Base-by-base conservation (phyloP, 1,140 invertebrate species). In the Aphelinus certus region DNA sequence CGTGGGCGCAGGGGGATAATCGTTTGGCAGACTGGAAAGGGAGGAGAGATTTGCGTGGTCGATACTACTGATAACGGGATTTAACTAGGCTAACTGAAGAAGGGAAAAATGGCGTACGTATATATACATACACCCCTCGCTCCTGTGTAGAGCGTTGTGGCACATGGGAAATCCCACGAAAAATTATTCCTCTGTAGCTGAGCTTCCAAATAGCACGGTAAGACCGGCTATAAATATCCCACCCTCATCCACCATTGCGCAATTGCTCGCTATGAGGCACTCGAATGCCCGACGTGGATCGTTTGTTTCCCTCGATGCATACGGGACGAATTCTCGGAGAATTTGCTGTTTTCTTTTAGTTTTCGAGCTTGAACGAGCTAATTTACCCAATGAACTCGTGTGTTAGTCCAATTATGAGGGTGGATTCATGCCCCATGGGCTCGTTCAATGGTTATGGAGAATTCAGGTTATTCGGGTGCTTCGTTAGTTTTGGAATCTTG, bases 141-240 rank as follows among this genome's bases (percentile, higher is more conserved):
- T 71, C 69, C 53, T 62, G 45, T 57, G 43, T 42, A 9, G 45
- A 9, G 3, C 3, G 2, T 7, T 49, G 58, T 1, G 9, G 45
- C 9, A 26, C 42, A 6, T n/a, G 45, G 51, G 7, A 71, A 71
- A 71, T 71, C 42, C 70, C 49, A 53, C 61, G 61, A 55, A 64
- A 71, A 71, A 71, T 60, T 71, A 64, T 55, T 71, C 45, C 47
- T 60, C 47, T 71, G 60, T 62, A 45, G 48, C 60, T n/a, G 47
- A 47, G 69, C 60, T 9, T 9, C 57, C 26, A 45, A 63, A 71
- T 64, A 71, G 61, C 60, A 45, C 48, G 61, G 51, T 71, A 71
- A 64, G 70, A 42, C 70, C 53, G 42, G 70, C 70, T 63, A 71
- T 71, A 71, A 71, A 71, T 64, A 71, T 71, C 58, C 53, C 47